Evolutionary conservation across 2,888 invertebrate genomes (phyloP), one percentile per base, ranked within the genome.

Genomic region (Noctua pronuba): DNA sequence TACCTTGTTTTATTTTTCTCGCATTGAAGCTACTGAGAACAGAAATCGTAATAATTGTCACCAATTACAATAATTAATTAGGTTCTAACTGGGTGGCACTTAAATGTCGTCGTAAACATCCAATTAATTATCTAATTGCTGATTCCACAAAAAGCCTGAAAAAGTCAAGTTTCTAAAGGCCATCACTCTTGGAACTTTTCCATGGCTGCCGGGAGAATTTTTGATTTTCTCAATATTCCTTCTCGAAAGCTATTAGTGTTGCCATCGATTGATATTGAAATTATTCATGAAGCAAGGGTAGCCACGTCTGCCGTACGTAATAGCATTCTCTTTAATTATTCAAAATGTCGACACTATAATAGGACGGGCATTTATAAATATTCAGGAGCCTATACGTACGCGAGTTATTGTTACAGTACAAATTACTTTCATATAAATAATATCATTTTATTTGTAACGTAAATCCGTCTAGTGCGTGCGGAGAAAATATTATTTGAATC

Each of bases 331-430:
- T 91, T 96, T 95, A 95, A 95, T 95, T 96, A 95, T 95, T 95
- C 95, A 96, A 93, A 92, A 94, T 92, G 95, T 95, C 95, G 93
- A 93, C 95, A 92, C 92, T 91, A 93, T 95, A 95, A 95, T 94
- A 93, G 94, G 91, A 93, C 90, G 89, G 86, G 90, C 91, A 91
- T 93, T 92, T 94, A 95, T 96, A 94, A 95, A 96, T 96, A 96
- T 95, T 94, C 94, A 94, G 92, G 89, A 91, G 92, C 78, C 91
- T 89, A 92, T 92, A 90, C 85, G 85, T 86, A 88, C 86, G 81
- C 87, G 81, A 86, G 75, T 82, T 89, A 83, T 86, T 86, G 80
- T 86, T 74, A 76, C 76, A 66, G 68, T 74, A 89, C 85, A 88
- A 89, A 88, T 88, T 89, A 89, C 80, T 86, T 88, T 80, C 80